A percentile compares a stretch with the other conserved stretches of the same genome.
phyloP scores from a whole-genome alignment of 2,888 invertebrate species.

The Rhodophaea formosa region DNA sequence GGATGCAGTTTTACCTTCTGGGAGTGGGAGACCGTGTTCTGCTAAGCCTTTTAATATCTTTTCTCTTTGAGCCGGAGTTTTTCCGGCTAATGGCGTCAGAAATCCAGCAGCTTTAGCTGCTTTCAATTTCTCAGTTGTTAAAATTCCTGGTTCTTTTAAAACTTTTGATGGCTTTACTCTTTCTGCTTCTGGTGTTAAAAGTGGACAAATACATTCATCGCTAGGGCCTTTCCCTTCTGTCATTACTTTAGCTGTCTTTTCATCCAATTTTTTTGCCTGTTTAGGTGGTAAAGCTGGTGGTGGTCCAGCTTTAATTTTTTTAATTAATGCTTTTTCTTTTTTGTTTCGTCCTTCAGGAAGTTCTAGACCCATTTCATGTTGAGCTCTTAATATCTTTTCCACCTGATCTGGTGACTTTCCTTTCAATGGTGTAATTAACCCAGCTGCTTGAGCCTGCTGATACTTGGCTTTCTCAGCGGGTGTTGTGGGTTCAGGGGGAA shows the following conservation, averaged over 20 bases:
- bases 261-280: conserved; percentile 30
- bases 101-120: conserved; percentile 22
- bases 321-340: conserved; percentile 34
- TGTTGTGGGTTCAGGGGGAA: conserved; percentile 26
- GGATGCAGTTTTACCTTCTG: conserved; percentile 16
- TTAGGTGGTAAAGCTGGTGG: conserved; percentile 15
- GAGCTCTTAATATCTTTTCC: conserved; percentile 30
- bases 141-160: conserved; percentile 12
- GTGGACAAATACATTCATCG: conserved; percentile 43
- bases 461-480: conserved; percentile 29
- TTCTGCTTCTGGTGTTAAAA: conserved; percentile 37
- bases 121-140: conserved; percentile 20
- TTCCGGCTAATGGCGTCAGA: conserved; percentile 21
- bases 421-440: conserved; percentile 31
- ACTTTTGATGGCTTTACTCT: conserved; percentile 9
- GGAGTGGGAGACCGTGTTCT: neutral
- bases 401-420: conserved; percentile 31
- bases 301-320: conserved; percentile 24
- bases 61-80: conserved; percentile 22
- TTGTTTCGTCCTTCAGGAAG: conserved; percentile 32
- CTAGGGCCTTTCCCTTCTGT: conserved; percentile 43
- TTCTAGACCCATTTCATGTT: conserved; percentile 27
- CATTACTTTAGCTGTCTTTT: conserved; percentile 37
- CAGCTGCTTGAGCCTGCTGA: conserved; percentile 28
- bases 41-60: conserved; percentile 15